phyloP scores from a whole-genome alignment of 1,140 invertebrate species.

The Nephotettix cincticeps region DNA sequence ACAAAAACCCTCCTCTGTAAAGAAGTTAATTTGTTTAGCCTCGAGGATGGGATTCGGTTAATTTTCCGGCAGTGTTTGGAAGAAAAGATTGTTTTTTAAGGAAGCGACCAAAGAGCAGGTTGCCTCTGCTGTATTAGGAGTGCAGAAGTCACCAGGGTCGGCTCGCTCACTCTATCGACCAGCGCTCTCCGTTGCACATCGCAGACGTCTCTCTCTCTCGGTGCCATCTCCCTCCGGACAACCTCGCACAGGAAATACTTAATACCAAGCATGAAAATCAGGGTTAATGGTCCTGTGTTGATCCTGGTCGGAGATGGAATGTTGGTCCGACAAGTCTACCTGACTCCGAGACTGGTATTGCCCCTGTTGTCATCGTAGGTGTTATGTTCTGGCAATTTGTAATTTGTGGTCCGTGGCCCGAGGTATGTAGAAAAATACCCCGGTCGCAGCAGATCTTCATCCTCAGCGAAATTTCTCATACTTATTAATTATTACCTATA shows the following conservation, averaged over 20 bases:
- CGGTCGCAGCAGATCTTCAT: too few species aligned
- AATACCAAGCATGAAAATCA: conserved; percentile 15
- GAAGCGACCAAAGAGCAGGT: conserved; percentile 3
- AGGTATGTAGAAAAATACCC: too few species aligned
- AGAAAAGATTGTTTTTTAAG: conserved; percentile 3
- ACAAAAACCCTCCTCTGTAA: too few species aligned
- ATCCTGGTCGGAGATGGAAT: background rate
- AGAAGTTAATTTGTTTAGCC: background rate
- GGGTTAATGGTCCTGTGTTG: background rate
- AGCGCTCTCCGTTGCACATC: too few species aligned
- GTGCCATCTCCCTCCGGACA: background rate
- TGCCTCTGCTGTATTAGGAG: background rate
- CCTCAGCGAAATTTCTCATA: too few species aligned
- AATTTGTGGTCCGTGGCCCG: too few species aligned
- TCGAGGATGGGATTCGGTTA: conserved; percentile 9
- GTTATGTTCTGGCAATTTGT: too few species aligned
- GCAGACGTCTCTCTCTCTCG: background rate
- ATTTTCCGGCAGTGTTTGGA: conserved; percentile 9
- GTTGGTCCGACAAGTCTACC: too few species aligned
- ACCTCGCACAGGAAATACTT: conserved; percentile 7
- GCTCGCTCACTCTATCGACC: conserved; percentile 3
- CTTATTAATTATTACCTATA: too few species aligned
- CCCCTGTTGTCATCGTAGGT: too few species aligned
- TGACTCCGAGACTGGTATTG: too few species aligned
- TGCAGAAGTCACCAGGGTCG: background rate